These are phyloP conservation scores for Chymomyza caudatula DNA, from an alignment of 2,888 invertebrate genomes.

Conservation along the genomic window DNA sequence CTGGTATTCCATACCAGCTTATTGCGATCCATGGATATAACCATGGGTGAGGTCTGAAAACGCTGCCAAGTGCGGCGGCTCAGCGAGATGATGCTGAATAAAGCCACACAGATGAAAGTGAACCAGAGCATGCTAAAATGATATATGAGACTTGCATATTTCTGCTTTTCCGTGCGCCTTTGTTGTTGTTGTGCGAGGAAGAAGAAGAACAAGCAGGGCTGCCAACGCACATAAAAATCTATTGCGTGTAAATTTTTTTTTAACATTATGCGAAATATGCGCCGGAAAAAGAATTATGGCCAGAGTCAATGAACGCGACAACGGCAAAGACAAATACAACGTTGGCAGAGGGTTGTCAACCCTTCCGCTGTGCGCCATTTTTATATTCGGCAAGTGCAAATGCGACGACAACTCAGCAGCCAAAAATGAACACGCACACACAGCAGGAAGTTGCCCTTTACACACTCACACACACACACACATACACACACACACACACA, in stretches of 20 bases:
- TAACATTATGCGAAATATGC: constrained; percentile 40
- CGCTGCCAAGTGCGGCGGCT: constrained; percentile 82
- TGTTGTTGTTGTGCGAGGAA: no score
- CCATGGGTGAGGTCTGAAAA: constrained; percentile 85
- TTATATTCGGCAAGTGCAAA: constrained; percentile 36
- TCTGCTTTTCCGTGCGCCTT: constrained; percentile 30
- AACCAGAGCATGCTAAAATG: constrained; percentile 81
- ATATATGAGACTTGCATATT: constrained; percentile 40
- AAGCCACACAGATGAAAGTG: constrained; percentile 79
- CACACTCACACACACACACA: constrained; percentile 20
- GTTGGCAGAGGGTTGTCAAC: constrained; percentile 32
- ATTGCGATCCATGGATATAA: constrained; percentile 86
- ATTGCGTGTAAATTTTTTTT: constrained; percentile 71
- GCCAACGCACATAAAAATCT: constrained; percentile 68
- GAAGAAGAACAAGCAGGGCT: constrained; percentile 19
- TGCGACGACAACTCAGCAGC: constrained; percentile 33
- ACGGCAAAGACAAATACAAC: not conserved
- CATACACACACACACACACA: not conserved
- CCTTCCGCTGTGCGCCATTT: constrained; percentile 41
- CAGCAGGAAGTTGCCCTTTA: constrained; percentile 3
- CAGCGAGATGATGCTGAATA: constrained; percentile 80
- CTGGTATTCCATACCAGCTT: constrained; percentile 86
- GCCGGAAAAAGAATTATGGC: constrained; percentile 55
- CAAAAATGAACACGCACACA: constrained; percentile 2
- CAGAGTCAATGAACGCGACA: constrained; percentile 55